phyloP scores from a whole-genome alignment of 1,140 invertebrate species.

The Hylaeus volcanicus region DNA sequence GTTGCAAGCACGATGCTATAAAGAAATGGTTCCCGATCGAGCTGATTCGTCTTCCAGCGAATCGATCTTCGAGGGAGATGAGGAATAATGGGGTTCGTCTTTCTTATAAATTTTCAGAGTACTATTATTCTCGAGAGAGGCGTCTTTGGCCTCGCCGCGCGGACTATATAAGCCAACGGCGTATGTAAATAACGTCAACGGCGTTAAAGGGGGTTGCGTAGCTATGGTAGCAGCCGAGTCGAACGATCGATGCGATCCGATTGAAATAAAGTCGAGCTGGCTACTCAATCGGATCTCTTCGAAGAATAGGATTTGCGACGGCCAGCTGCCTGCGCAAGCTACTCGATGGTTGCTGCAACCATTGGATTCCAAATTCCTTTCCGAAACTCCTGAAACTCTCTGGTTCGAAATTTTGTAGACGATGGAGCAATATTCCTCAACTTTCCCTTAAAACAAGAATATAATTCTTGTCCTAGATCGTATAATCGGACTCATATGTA shows the following conservation, averaged over 20 bases:
- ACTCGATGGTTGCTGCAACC: too few relatives aligned
- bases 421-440: too few relatives aligned
- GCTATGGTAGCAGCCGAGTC: neutral
- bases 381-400: too few relatives aligned
- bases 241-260: constrained; percentile 22
- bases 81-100: neutral
- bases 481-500: too few relatives aligned
- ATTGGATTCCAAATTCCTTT: too few relatives aligned
- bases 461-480: too few relatives aligned
- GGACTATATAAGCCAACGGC: constrained; percentile 1
- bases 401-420: too few relatives aligned
- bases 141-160: constrained; percentile 9
- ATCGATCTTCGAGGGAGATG: neutral
- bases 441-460: too few relatives aligned
- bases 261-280: constrained; percentile 40
- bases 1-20: too few relatives aligned
- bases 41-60: neutral
- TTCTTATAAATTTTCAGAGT: neutral
- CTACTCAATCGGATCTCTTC: constrained; percentile 30
- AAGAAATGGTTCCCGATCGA: neutral
- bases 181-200: constrained; percentile 19
- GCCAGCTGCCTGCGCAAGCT: neutral
- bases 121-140: constrained; percentile 5
- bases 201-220: constrained; percentile 20
- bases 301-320: neutral